Conservation (phyloP, 1,140 invertebrate species). For the Euura saliciscinereae region DNA sequence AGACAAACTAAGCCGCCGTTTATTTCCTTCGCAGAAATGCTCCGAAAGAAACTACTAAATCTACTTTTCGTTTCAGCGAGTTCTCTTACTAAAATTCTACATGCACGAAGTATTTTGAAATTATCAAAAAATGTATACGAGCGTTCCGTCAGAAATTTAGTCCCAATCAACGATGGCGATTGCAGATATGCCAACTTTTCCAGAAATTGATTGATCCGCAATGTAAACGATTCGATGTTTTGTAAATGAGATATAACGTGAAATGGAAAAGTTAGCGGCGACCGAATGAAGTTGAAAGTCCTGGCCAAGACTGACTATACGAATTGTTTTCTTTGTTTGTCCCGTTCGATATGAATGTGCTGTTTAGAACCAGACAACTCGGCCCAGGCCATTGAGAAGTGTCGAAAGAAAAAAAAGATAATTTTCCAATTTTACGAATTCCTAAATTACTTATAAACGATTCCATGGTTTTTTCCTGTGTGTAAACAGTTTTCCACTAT, state of each 20-base stretch:
- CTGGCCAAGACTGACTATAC: neutral
- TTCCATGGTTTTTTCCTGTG: neutral
- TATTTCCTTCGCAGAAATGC: neutral
- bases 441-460: constrained; percentile 14
- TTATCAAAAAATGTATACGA: constrained; percentile 3
- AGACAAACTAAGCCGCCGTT: constrained; percentile 15
- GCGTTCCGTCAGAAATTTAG: neutral
- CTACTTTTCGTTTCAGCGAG: neutral
- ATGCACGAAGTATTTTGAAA: constrained; percentile 14
- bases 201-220: no score
- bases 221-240: no score
- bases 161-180: no score
- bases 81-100: no score
- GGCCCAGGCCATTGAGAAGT: neutral
- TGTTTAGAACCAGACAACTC: neutral
- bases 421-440: constrained; percentile 2
- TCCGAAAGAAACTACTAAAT: neutral
- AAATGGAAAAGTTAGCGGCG: no score
- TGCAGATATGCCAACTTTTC: no score
- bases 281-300: no score
- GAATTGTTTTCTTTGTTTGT: neutral
- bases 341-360: neutral
- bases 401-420: neutral
- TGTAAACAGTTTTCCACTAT: constrained; percentile 4
- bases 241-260: no score